Conservation (phyloP, 2,888 invertebrate genomes). For the Dynastes hyllus region DNA sequence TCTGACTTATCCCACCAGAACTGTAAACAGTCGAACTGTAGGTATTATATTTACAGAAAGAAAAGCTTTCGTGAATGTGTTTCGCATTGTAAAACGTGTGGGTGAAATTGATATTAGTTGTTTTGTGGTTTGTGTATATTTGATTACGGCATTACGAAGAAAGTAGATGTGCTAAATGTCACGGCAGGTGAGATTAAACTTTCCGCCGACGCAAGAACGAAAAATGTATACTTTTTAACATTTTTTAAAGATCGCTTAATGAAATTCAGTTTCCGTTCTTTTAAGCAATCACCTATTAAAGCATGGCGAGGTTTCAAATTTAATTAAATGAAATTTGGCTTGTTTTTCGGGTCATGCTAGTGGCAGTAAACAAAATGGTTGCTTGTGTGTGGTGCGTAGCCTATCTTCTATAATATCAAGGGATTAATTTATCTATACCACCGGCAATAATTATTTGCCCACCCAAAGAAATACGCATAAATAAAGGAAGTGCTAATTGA, state of each 20-base stretch:
- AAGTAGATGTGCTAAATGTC: constrained; percentile 19
- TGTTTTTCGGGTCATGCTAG: too few species aligned
- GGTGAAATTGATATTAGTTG: constrained; percentile 34
- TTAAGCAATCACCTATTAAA: too few species aligned
- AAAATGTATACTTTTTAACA: constrained; percentile 6
- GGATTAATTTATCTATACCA: too few species aligned
- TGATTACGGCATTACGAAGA: not conserved
- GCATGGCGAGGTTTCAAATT: too few species aligned
- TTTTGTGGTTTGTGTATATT: not conserved
- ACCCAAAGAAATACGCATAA: too few species aligned
- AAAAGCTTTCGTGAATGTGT: not conserved
- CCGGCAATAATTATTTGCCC: too few species aligned
- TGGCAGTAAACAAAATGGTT: too few species aligned
- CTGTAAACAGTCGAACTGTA: constrained; percentile 29
- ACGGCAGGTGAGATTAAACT: not conserved
- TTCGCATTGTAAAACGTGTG: not conserved
- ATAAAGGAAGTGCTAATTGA: too few species aligned
- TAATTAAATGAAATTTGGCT: too few species aligned
- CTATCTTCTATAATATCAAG: too few species aligned
- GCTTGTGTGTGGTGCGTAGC: too few species aligned
- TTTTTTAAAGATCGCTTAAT: not conserved
- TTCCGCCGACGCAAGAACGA: constrained; percentile 6
- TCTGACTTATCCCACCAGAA: constrained; percentile 26
- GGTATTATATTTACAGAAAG: constrained; percentile 23
- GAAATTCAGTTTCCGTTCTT: too few species aligned